A percentile compares a stretch with the other conserved stretches of the same genome.
These are phyloP conservation scores for Leptinotarsa haldemani DNA, from an alignment of 2,888 invertebrate genomes.

Conservation along the genomic window DNA sequence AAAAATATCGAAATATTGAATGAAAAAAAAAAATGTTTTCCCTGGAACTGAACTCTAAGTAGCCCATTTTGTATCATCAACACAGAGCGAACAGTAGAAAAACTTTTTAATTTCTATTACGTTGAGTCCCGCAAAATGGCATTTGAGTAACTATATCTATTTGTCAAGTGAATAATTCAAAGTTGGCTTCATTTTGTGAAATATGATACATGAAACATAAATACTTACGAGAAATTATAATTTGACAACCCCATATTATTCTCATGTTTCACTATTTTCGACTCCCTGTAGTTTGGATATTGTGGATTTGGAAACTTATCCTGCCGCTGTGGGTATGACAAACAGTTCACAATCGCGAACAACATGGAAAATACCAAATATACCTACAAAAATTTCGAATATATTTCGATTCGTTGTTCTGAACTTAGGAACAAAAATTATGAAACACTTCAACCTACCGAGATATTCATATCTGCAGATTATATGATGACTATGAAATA, in stretches of 20 bases:
- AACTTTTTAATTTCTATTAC: too few relatives aligned
- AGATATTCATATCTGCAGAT: constrained; percentile 28
- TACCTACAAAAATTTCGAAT: constrained; percentile 27
- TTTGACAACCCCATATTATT: constrained; percentile 47
- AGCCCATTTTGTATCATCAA: too few relatives aligned
- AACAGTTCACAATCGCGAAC: constrained; percentile 16
- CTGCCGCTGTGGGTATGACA: constrained; percentile 40
- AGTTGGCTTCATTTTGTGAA: too few relatives aligned
- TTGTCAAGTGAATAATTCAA: too few relatives aligned
- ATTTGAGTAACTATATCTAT: too few relatives aligned
- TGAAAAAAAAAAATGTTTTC: too few relatives aligned
- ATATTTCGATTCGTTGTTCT: background rate
- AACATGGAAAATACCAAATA: constrained; percentile 21
- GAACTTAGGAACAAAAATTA: background rate
- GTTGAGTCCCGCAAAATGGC: too few relatives aligned
- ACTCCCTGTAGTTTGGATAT: constrained; percentile 41
- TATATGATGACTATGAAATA: constrained; percentile 24
- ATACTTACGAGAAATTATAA: constrained; percentile 50
- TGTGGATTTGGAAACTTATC: constrained; percentile 20
- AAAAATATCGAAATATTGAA: too few relatives aligned
- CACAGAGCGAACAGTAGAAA: too few relatives aligned
- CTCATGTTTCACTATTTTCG: constrained; percentile 48
- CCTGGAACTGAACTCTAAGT: too few relatives aligned
- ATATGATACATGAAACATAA: background rate
- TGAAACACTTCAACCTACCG: constrained; percentile 23